phyloP scores from a whole-genome alignment of 2,888 invertebrate species.

The Mechanitis messenoides region DNA sequence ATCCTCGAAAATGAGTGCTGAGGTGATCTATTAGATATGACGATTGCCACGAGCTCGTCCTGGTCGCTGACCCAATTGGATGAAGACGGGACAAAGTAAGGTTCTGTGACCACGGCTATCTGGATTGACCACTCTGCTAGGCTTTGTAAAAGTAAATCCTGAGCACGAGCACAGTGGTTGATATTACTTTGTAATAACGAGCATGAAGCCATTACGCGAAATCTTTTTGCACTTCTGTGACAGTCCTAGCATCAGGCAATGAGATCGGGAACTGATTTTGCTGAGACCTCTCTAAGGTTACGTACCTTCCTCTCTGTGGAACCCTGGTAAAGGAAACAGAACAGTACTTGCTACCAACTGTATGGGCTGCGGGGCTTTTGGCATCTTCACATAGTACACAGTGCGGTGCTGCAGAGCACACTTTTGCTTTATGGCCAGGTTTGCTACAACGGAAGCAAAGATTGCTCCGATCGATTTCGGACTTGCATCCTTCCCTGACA shows the following conservation, averaged over 20 bases:
- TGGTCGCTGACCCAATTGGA: conserved; percentile 7
- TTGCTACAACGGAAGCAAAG: conserved; percentile 23
- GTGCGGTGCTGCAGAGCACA: conserved; percentile 19
- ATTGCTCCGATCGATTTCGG: conserved; percentile 12
- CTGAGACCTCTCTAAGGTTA: too few relatives aligned
- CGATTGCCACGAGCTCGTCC: conserved; percentile 9
- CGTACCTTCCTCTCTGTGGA: background rate
- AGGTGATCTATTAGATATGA: background rate
- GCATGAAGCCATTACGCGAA: conserved; percentile 12
- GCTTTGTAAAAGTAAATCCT: conserved; percentile 23
- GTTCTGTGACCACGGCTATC: conserved; percentile 14
- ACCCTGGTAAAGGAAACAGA: background rate
- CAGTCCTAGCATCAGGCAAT: background rate
- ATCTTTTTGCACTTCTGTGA: conserved; percentile 7
- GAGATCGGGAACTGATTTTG: background rate
- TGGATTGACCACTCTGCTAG: conserved; percentile 21
- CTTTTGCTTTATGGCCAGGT: conserved; percentile 21
- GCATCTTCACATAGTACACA: conserved; percentile 21
- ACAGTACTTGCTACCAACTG: conserved; percentile 12
- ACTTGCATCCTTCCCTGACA: conserved; percentile 16
- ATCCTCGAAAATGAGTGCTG: background rate
- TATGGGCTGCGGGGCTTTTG: conserved; percentile 16
- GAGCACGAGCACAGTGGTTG: conserved; percentile 25
- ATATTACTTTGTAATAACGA: conserved; percentile 24
- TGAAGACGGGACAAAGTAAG: conserved; percentile 14